Conservation (phyloP, 2,113 vertebrate genomes). For the Sterna hirundo region DNA sequence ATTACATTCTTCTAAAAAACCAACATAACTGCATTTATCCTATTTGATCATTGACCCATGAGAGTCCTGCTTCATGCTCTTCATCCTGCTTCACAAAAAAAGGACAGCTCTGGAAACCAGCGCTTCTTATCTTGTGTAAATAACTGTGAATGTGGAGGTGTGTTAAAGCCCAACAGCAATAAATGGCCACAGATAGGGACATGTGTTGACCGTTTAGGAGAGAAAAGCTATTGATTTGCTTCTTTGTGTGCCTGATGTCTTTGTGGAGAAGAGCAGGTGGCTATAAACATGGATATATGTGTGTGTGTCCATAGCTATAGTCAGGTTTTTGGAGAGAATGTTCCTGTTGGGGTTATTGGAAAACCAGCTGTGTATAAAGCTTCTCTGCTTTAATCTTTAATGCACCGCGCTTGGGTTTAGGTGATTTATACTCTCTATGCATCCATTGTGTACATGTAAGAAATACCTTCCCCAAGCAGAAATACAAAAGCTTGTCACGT, state of each 20-base stretch:
- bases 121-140: conserved; percentile 45
- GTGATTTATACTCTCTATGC: not conserved
- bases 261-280: conserved; percentile 14
- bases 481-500: not conserved
- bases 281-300: not conserved
- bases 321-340: not conserved
- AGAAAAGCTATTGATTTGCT: conserved; percentile 34
- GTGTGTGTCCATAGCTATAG: not conserved
- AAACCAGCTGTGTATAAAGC: conserved; percentile 35
- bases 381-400: not conserved
- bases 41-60: conserved; percentile 64
- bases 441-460: not conserved
- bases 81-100: conserved; percentile 30
- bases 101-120: conserved; percentile 12
- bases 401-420: not conserved
- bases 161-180: conserved; percentile 39
- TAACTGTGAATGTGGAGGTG: conserved; percentile 16
- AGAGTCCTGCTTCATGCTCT: conserved; percentile 32
- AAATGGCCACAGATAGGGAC: not conserved
- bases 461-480: not conserved
- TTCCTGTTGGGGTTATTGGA: conserved; percentile 4
- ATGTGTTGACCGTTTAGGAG: conserved; percentile 1
- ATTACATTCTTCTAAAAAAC: conserved; percentile 49
- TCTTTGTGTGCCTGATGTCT: not conserved
- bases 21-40: conserved; percentile 59